These are phyloP conservation scores for Diabrotica balteata DNA, from an alignment of 2,888 invertebrate species.

Conservation along the genomic window DNA sequence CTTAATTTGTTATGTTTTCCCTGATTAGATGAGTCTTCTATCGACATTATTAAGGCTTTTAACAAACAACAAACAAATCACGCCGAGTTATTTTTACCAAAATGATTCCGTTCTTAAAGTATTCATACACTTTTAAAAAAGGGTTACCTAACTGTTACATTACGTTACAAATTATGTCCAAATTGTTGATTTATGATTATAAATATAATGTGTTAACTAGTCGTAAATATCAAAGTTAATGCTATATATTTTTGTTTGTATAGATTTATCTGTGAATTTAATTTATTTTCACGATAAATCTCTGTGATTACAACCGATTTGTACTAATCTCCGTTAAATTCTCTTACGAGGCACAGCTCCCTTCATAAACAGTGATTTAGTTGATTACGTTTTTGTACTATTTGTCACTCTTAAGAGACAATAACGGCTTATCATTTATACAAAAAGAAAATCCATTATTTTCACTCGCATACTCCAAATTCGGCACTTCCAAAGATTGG, in stretches of 20 bases:
- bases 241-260: neutral
- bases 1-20: no score
- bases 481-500: conserved; percentile 28
- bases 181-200: no score
- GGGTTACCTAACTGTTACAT: no score
- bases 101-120: no score
- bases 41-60: no score
- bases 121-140: no score
- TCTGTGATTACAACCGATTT: conserved; percentile 16
- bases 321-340: conserved; percentile 16
- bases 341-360: conserved; percentile 14
- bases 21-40: no score
- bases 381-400: conserved; percentile 26
- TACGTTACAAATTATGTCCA: no score
- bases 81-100: no score
- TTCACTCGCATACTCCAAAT: conserved; percentile 24
- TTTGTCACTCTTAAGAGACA: conserved; percentile 25
- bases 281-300: conserved; percentile 1
- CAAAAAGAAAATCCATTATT: conserved; percentile 23
- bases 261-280: neutral
- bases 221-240: no score
- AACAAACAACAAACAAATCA: no score
- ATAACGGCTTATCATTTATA: conserved; percentile 29
- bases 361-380: conserved; percentile 28
- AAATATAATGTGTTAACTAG: no score